These are phyloP conservation scores for Seriola aureovittata DNA, from an alignment of 2,113 vertebrate species.

Conservation along the genomic window DNA sequence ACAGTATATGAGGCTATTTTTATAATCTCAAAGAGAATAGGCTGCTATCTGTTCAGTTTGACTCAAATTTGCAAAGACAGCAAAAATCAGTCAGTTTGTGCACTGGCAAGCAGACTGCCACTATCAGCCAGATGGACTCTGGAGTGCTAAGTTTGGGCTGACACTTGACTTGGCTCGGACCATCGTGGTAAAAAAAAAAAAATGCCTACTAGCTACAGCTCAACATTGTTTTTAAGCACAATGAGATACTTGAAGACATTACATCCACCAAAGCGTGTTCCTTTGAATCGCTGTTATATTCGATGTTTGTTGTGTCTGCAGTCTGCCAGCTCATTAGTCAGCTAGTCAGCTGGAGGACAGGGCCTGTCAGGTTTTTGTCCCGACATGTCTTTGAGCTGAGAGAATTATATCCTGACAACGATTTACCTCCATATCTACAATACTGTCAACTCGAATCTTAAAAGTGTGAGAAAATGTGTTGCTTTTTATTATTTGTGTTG, in stretches of 20 bases:
- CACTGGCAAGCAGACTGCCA: conserved; percentile 16
- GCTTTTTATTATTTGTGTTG: neutral
- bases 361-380: conserved; percentile 39
- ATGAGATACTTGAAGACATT: conserved; percentile 14
- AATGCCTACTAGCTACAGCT: conserved; percentile 3
- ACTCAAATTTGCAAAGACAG: conserved; percentile 31
- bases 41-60: neutral
- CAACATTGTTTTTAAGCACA: conserved; percentile 34
- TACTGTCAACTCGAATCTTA: conserved; percentile 26
- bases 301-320: conserved; percentile 47
- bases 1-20: neutral
- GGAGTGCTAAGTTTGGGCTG: conserved; percentile 22
- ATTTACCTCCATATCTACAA: conserved; percentile 28
- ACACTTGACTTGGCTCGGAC: conserved; percentile 42
- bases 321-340: conserved; percentile 63
- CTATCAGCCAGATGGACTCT: conserved; percentile 42
- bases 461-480: conserved; percentile 7
- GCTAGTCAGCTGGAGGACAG: conserved; percentile 43
- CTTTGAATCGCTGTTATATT: conserved; percentile 14
- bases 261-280: conserved; percentile 26
- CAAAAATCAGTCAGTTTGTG: conserved; percentile 23
- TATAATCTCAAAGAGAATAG: neutral
- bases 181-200: conserved; percentile 8
- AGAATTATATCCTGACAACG: conserved; percentile 40
- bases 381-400: conserved; percentile 20